Base-by-base conservation (phyloP, 2,888 invertebrate species). In the Caenorhabditis becei region DNA sequence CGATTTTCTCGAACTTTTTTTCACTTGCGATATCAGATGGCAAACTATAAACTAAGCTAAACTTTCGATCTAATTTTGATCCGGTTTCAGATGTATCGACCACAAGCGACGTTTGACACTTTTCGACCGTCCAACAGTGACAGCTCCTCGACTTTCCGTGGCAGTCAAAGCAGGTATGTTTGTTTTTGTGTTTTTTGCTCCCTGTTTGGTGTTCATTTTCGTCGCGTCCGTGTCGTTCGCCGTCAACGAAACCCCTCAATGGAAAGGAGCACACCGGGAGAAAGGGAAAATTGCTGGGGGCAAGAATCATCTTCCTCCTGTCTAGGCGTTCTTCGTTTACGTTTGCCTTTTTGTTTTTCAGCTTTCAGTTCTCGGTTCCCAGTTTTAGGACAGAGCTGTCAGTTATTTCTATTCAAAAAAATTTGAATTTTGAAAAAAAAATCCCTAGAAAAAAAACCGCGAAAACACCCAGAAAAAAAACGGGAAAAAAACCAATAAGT, bases 71-170 rank as follows among this genome's bases (percentile, higher is more conserved):
- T 24, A 2, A 41, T 11, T 8, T 16, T 24, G 7, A 16, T 44
- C 44, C 44, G 49, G 47, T 77, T 77, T 69, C 51, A 80, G 80
- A 80, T 80, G 80, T 75, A 62, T 47, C 83, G 84, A 32, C 81
- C 81, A 44, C 83, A 77, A 7, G 77, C 83, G 20, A 80, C 84
- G 56, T 80, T 85, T 63, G 84, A 85, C 80, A 85, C 84, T 49
- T 85, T 85, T 67, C 77, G 84, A 54, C 74, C 84, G 71, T 74
- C 69, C 53, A 79, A 74, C 58, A 74, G 63, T 74, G 79, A 79
- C 79, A 79, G 79, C 69, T 79, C 71, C 63, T 79, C 71, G 67
- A 74, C 72, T 59, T 72, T 71, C 51, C 72, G 79, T 67, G 74
- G 62, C 54, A 79, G 79, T 74, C 67, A 77, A 62, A 71, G 79